Percentiles rank a stretch among this genome's conserved stretches.
These are phyloP conservation scores for Philotrypesis tridentata DNA, from an alignment of 1,140 invertebrate genomes.

Conservation along the genomic window DNA sequence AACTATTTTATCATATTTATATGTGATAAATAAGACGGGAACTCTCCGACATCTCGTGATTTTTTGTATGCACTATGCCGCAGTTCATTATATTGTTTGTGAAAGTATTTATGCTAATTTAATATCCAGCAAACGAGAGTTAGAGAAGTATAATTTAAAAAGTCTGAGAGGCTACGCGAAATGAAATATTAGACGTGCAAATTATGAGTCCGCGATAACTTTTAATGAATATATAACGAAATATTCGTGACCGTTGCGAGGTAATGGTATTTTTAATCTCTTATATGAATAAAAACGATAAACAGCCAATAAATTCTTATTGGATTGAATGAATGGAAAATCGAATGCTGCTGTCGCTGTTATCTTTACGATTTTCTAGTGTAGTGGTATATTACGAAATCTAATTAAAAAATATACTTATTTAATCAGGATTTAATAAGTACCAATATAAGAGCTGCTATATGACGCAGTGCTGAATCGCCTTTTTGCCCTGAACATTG, in stretches of 20 bases:
- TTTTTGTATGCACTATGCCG: no score
- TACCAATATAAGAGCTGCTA: neutral
- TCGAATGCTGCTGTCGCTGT: neutral
- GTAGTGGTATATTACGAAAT: conserved; percentile 28
- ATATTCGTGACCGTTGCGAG: conserved; percentile 20
- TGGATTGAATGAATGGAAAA: conserved; percentile 30
- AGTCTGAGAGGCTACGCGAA: neutral
- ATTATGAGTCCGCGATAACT: neutral
- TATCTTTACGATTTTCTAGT: conserved; percentile 25
- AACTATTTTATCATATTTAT: no score
- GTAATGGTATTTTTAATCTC: conserved; percentile 29
- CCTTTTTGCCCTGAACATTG: no score
- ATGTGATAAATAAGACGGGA: no score
- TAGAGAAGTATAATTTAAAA: neutral
- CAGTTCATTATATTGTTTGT: no score
- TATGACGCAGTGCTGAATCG: no score
- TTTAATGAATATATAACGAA: conserved; percentile 33
- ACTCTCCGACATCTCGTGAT: no score
- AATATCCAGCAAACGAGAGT: neutral
- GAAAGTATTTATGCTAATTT: no score
- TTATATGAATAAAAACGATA: conserved; percentile 36
- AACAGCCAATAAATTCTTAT: conserved; percentile 17
- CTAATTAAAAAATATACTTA: conserved; percentile 25
- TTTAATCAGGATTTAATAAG: conserved; percentile 23
- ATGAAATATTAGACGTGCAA: neutral